Conservation (phyloP, 2,888 invertebrate genomes). For the Sepioteuthis lessoniana region DNA sequence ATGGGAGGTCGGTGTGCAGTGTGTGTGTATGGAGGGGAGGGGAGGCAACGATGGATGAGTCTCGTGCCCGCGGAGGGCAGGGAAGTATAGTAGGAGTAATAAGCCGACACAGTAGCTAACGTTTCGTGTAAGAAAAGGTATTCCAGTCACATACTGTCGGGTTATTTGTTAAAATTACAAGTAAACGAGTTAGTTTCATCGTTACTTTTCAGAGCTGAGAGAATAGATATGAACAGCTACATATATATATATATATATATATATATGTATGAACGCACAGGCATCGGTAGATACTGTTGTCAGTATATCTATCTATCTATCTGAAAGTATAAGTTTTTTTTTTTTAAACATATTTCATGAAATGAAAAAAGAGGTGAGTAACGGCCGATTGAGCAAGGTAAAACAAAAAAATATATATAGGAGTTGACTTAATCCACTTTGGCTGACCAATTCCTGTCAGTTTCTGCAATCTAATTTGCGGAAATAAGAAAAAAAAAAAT, state of each 20-base stretch:
- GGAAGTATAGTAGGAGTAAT: not conserved
- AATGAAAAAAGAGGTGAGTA: too few species aligned
- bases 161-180: conserved; percentile 23
- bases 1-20: not conserved
- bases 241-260: not conserved
- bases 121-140: not conserved
- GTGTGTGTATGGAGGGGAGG: too few species aligned
- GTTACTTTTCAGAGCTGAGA: not conserved
- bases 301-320: too few species aligned
- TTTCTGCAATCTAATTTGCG: too few species aligned
- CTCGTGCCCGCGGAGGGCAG: not conserved
- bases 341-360: too few species aligned
- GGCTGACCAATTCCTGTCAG: too few species aligned
- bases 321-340: too few species aligned
- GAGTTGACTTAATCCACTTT: too few species aligned
- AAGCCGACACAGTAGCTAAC: not conserved
- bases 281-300: too few species aligned
- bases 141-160: not conserved
- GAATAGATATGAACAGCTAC: not conserved
- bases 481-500: too few species aligned
- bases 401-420: too few species aligned
- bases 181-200: not conserved
- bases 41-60: not conserved
- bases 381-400: too few species aligned
- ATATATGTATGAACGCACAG: not conserved